Percentiles rank a stretch among this genome's conserved stretches.
Conservation (phyloP, 2,113 vertebrate species). For the Boleophthalmus pectinirostris region DNA sequence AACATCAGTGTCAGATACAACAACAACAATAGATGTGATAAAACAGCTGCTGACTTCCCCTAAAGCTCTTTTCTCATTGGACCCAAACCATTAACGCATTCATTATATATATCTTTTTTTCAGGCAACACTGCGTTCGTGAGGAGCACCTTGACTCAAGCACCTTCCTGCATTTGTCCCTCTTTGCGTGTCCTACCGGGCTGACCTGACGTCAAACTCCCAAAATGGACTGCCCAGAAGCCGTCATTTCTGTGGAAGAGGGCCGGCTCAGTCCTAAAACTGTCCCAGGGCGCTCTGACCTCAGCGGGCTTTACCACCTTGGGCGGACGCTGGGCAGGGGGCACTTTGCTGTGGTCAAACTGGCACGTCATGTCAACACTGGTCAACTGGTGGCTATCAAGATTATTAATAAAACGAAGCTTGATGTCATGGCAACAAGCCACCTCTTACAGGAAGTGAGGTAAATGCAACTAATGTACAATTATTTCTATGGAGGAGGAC, state of each 20-base stretch:
- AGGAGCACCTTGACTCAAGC: slow-evolving; percentile 31
- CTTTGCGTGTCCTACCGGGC: neutral
- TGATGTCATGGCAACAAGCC: slow-evolving; percentile 78
- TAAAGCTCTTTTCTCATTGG: slow-evolving; percentile 28
- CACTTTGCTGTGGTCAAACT: slow-evolving; percentile 88
- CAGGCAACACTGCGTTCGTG: slow-evolving; percentile 35
- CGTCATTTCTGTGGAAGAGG: slow-evolving; percentile 40
- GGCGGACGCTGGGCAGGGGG: slow-evolving; percentile 85
- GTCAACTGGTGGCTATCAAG: slow-evolving; percentile 87
- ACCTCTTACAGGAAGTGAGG: slow-evolving; percentile 88
- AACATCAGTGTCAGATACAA: slow-evolving; percentile 4
- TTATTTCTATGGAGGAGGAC: neutral
- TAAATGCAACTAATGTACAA: slow-evolving; percentile 13
- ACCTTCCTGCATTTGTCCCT: slow-evolving; percentile 3
- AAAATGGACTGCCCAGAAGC: slow-evolving; percentile 56
- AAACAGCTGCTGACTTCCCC: slow-evolving; percentile 36
- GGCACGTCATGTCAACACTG: slow-evolving; percentile 83
- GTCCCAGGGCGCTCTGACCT: slow-evolving; percentile 76
- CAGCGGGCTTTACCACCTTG: slow-evolving; percentile 84
- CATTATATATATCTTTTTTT: slow-evolving; percentile 38
- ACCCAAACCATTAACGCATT: slow-evolving; percentile 13
- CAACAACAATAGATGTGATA: neutral
- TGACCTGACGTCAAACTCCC: neutral
- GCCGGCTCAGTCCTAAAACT: slow-evolving; percentile 48
- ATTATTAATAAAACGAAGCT: slow-evolving; percentile 90